Conservation (phyloP, 2,113 vertebrate species). For the Spea bombifrons region DNA sequence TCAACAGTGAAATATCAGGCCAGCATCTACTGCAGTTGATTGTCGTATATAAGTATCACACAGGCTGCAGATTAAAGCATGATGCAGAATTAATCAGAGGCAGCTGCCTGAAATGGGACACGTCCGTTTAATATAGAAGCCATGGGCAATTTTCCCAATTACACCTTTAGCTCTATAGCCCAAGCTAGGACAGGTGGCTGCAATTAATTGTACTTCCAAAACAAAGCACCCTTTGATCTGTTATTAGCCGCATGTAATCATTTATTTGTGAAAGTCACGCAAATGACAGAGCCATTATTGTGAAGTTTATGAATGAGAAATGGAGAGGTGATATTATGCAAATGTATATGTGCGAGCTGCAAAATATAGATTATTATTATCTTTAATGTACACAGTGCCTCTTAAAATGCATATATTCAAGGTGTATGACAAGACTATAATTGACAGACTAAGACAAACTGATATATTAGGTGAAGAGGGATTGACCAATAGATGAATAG, state of each 20-base stretch:
- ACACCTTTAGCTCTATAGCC: slow-evolving; percentile 12
- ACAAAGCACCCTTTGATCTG: slow-evolving; percentile 29
- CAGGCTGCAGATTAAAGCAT: slow-evolving; percentile 5
- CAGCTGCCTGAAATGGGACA: slow-evolving; percentile 10
- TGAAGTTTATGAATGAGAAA: neutral
- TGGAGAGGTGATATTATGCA: neutral
- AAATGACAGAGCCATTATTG: neutral
- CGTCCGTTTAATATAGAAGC: slow-evolving; percentile 13
- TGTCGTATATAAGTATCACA: neutral
- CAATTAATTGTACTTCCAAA: slow-evolving; percentile 23
- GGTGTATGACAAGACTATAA: too few relatives aligned
- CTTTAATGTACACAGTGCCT: too few relatives aligned
- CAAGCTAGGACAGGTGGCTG: slow-evolving; percentile 29
- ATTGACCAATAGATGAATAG: too few relatives aligned
- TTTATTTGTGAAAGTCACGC: neutral
- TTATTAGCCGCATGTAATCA: slow-evolving; percentile 20
- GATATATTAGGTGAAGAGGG: too few relatives aligned
- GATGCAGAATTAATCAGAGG: slow-evolving; percentile 18
- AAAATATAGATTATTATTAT: too few relatives aligned
- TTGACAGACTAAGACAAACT: too few relatives aligned
- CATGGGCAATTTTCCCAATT: slow-evolving; percentile 21
- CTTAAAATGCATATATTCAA: too few relatives aligned
- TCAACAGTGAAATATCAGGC: neutral
- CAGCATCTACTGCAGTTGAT: neutral
- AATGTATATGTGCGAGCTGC: too few relatives aligned